Conservation (phyloP, 2,113 vertebrate genomes). For the Quiscalus mexicanus region DNA sequence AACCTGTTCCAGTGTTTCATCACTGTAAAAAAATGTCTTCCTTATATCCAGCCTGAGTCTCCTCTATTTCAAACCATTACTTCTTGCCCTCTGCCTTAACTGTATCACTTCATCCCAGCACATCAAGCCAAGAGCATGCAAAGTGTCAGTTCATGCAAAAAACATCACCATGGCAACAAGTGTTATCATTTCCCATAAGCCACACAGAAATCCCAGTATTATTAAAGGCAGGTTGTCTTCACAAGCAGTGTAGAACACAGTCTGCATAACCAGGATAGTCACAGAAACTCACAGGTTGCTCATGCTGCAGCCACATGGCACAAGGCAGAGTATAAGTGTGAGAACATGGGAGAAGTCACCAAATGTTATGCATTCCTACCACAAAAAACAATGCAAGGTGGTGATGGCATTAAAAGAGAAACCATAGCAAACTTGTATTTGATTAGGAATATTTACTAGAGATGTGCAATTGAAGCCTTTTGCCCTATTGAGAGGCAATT, state of each 20-base stretch:
- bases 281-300: not conserved
- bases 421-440: not conserved
- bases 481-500: not conserved
- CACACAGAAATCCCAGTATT: not conserved
- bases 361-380: not conserved
- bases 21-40: not conserved
- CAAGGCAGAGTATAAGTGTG: not conserved
- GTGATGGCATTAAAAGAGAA: not conserved
- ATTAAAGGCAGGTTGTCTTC: not conserved
- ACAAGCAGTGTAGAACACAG: not conserved
- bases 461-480: not conserved
- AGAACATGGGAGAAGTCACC: not conserved
- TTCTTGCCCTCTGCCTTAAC: not conserved
- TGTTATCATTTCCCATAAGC: not conserved
- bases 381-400: not conserved
- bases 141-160: not conserved
- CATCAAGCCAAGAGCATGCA: not conserved
- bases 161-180: not conserved
- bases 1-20: not conserved
- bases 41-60: not conserved
- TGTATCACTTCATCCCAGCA: not conserved
- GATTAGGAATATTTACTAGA: not conserved
- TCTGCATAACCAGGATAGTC: not conserved
- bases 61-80: not conserved
- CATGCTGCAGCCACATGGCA: not conserved